These are phyloP conservation scores for Phyllostomus discolor DNA, from an alignment of 2,113 vertebrate species.

Conservation along the genomic window DNA sequence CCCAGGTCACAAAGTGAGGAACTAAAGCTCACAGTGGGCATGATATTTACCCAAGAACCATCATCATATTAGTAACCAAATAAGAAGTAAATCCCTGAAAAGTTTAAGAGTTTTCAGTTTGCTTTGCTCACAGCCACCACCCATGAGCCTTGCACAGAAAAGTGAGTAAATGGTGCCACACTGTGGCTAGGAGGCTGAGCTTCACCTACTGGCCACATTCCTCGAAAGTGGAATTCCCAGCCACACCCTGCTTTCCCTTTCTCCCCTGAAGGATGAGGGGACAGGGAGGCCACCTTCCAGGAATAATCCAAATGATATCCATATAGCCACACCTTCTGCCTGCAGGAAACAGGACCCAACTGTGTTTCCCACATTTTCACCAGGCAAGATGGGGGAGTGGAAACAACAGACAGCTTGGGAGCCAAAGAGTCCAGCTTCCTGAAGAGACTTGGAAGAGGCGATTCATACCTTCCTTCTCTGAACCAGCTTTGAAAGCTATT, in stretches of 20 bases:
- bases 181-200: slow-evolving; percentile 37
- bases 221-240: slow-evolving; percentile 27
- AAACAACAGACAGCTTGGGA: not conserved
- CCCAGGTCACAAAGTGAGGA: not conserved
- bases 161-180: slow-evolving; percentile 37
- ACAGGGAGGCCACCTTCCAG: not conserved
- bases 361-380: not conserved
- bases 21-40: not conserved
- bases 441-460: not conserved
- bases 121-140: not conserved
- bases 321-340: not conserved
- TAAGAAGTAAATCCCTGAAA: not conserved
- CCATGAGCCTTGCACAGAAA: not conserved
- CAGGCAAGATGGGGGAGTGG: not conserved
- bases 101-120: slow-evolving; percentile 21
- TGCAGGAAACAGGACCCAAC: not conserved
- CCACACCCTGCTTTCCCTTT: not conserved
- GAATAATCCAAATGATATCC: not conserved
- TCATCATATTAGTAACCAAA: not conserved
- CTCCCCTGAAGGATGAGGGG: not conserved
- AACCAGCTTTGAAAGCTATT: not conserved
- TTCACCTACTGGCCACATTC: not conserved
- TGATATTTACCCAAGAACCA: not conserved
- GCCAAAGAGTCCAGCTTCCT: not conserved
- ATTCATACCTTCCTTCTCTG: not conserved